Evolutionary conservation across 2,113 vertebrate species (phyloP).

Genomic region (Diadophis punctatus): DNA sequence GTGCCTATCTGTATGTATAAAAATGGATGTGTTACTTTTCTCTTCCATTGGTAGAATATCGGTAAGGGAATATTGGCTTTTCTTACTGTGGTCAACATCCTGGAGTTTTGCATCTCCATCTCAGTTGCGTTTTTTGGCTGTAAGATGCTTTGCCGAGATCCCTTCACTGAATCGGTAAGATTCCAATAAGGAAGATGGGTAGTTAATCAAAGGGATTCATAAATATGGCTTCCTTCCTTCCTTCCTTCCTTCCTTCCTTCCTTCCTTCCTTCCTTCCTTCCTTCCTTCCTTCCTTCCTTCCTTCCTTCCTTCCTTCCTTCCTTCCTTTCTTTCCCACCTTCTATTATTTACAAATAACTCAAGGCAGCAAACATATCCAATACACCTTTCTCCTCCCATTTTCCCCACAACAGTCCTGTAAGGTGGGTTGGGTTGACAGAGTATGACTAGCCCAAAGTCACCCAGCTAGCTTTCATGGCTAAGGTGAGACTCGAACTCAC

Average conservation of each 20-base stretch:
- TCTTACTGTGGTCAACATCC: background rate
- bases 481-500: background rate
- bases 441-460: background rate
- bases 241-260: too few species aligned
- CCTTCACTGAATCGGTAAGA: constrained; percentile 7
- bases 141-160: background rate
- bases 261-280: too few species aligned
- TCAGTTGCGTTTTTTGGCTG: constrained; percentile 21
- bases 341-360: background rate
- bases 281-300: too few species aligned
- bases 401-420: background rate
- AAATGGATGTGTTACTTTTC: background rate
- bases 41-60: background rate
- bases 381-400: background rate
- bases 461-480: background rate
- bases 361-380: background rate
- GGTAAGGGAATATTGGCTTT: fast-evolving
- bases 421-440: background rate
- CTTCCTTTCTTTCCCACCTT: background rate
- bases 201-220: background rate
- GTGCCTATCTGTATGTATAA: background rate
- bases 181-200: background rate
- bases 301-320: too few species aligned
- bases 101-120: constrained; percentile 17
- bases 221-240: too few species aligned